These are phyloP conservation scores for Crotalus tigris DNA, from an alignment of 2,113 vertebrate species.

Conservation along the genomic window DNA sequence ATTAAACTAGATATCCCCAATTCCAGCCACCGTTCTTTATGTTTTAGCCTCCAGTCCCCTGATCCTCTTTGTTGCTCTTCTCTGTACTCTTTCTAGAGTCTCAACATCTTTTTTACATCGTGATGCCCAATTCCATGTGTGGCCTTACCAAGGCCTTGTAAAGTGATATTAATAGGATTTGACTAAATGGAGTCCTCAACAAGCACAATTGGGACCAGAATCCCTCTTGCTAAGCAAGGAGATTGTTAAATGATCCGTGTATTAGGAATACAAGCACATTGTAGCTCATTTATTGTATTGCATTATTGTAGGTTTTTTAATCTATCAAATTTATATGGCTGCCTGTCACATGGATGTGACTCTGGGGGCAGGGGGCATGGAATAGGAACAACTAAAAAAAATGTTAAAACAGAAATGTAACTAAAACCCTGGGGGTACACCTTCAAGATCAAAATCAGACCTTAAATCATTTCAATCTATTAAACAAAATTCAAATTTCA, in stretches of 20 bases:
- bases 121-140: no score
- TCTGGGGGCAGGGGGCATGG: not conserved
- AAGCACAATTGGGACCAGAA: not conserved
- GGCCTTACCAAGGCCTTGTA: no score
- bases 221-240: not conserved
- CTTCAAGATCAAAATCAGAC: not conserved
- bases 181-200: not conserved
- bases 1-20: no score
- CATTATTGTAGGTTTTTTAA: not conserved
- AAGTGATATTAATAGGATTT: not conserved
- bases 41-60: no score
- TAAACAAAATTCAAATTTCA: no score
- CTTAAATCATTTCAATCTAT: no score
- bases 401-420: not conserved
- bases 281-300: not conserved
- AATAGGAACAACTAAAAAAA: not conserved
- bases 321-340: not conserved
- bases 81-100: no score
- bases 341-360: not conserved
- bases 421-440: not conserved
- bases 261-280: not conserved
- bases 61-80: no score
- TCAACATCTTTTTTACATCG: no score
- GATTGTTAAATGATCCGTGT: not conserved
- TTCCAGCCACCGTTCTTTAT: no score